Evolutionary conservation across 2,797 vertebrate genomes (phyloP), one percentile per base, ranked within the genome.

Genomic region (Girardinus metallicus): DNA sequence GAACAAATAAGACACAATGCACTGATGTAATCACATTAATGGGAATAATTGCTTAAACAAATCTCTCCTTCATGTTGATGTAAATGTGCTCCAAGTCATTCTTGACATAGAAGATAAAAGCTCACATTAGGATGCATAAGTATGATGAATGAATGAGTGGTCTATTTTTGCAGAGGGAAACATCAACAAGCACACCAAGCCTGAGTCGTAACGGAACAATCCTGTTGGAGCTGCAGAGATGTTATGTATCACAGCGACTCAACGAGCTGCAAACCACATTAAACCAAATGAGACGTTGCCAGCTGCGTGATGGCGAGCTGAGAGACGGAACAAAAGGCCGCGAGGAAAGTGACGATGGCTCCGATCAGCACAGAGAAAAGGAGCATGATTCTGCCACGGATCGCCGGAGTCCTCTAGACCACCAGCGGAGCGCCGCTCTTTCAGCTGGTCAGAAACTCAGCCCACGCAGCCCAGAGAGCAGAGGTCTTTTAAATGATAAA

Each of bases 141-240:
- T 53, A 26, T 64, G 36, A 73, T 73, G 36, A 53, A 74, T 41
- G 66, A 43, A 49, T 75, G 53, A 82, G 8, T 84, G 66, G 74
- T 86, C 57, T 74, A 71, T 39, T 73, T 26, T 76, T 78, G 23
- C 89, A 94, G 94, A 76, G 80, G 55, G 83, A 70, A 36, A 75
- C 89, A 57, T 79, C 92, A 44, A 74, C 82, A n/a, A 82, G 76
- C 80, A 47, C 77, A 57, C 89, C 92, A 73, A 86, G 86, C 74
- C 83, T 93, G 72, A 92, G 89, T 86, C 93, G 92, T 77, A 91
- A 92, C 64, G 93, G 88, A 88, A 89, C 90, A 72, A 79, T 93
- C 77, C 87, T 95, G 86, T 90, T 98, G 93, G 95, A 96, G 82
- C 88, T 95, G 39, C 93, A 91, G 92, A 96, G 95, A 83, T 89